Base-by-base conservation (phyloP, 2,113 vertebrate species). In the Haplotaxodon microlepis region DNA sequence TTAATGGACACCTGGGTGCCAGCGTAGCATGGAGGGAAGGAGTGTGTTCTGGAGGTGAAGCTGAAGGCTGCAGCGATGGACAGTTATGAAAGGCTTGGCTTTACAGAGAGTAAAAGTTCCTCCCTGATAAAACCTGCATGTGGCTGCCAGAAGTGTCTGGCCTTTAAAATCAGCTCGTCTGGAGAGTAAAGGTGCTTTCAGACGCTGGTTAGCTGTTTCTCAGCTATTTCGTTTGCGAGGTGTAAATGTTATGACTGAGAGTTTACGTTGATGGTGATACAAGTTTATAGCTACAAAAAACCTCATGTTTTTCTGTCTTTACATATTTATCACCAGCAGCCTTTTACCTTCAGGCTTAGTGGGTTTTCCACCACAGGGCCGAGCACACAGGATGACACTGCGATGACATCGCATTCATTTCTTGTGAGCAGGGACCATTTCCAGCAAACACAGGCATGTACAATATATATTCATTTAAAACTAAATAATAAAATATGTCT, bases 1-100 rank as follows among this genome's bases (percentile, higher is more conserved):
- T 94, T 94, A 91, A 94, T 92, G 88, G 88, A 81, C 87, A 91
- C 89, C 90, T 92, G 91, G 80, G 8, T 73, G 76, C 50, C 47
- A 61, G 69, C 24, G 9, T 40, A 79, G 89, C 89, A 69, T 86
- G 89, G 17, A 31, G n/a, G 66, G 56, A 73, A 82, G 89, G 90
- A 92, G 88, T 83, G 76, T 1, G 76, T 34, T 90, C 40, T 21
- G 8, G 82, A 87, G 91, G 79, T 90, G 88, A 92, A 78, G 83
- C 78, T 8, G 10, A 86, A 54, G 4, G 5, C 53, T 73, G 27
- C 10, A 51, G n/a, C 29, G 13, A 63, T 36, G 8, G 86, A 79
- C 88, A 69, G 38, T 88, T 89, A 92, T 89, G 83, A 85, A 93
- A 80, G 12, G 40, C 47, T 85, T 1, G 8, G 76, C 57, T 92